Base-by-base conservation (phyloP, 2,888 invertebrate species). In the Clivina fossor region DNA sequence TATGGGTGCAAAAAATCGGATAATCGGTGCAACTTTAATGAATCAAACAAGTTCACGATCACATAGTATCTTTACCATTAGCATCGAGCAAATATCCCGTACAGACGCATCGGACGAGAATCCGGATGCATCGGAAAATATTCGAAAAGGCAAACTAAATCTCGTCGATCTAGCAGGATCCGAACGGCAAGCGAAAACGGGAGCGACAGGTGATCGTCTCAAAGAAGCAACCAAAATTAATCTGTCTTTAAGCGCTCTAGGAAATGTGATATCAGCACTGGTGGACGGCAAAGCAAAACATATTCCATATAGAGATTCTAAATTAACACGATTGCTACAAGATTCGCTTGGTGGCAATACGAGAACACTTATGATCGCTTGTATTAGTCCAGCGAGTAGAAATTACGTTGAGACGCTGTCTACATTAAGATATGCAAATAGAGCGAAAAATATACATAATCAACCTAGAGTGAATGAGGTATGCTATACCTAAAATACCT, bases 191-290 rank as follows among this genome's bases (percentile, higher is more conserved):
- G 80, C 85, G 2, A 90, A 93, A 71, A 80, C 80, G 65, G 91
- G 90, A n/a, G 90, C 93, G 0, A 85, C 86, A 4, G 93, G 93
- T 0, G 89, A 90, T 59, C 76, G 93, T 9, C 74, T 93, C 20
- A 91, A 88, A 66, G 93, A 93, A 73, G 93, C 92, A 0, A 90
- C 90, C 0, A 93, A 92, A 74, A 93, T 93, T 56, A 93, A 93
- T 75, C 72, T 93, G 44, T 91, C 90, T 0, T 74, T 93, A 20
- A 91, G 91, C 8, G 93, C 93, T 0, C 74, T 93, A 41, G 93
- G 90, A 2, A 93, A 93, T 70, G 93, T 93, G 0, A 93, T 93
- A 60, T 91, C 91, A 1, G 91, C 92, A 0, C 72, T 93, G 48
- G 92, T 86, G 38, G 92, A 86, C 75, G 90, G 83, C 58, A 91